A percentile compares a stretch with the other conserved stretches of the same genome.
Conservation (phyloP, 2,888 invertebrate species). For the Sesia apiformis region DNA sequence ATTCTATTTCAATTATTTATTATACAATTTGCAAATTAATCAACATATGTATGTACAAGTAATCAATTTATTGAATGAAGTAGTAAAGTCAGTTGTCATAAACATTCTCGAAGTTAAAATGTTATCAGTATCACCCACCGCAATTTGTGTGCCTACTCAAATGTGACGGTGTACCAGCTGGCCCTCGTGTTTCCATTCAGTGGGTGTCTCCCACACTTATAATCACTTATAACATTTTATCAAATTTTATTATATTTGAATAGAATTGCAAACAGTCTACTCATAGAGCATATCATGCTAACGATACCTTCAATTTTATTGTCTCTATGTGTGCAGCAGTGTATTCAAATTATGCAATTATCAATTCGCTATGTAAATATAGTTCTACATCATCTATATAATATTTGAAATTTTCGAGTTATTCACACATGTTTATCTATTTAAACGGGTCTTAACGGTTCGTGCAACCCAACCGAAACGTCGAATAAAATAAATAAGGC, state of each 20-base stretch:
- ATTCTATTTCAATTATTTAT: neutral
- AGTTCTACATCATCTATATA: no score
- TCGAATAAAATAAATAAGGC: no score
- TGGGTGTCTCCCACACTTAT: slow-evolving; percentile 31
- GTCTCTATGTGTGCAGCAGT: no score
- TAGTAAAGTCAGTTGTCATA: slow-evolving; percentile 6
- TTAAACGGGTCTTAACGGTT: no score
- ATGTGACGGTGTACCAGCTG: slow-evolving; percentile 30
- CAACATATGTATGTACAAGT: neutral
- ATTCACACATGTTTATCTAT: no score
- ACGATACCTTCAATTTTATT: neutral
- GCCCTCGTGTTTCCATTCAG: slow-evolving; percentile 23
- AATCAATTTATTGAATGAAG: neutral
- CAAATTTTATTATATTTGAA: slow-evolving; percentile 35
- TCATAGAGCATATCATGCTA: slow-evolving; percentile 12
- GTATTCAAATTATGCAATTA: no score
- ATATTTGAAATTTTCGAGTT: no score
- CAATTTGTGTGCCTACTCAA: slow-evolving; percentile 37
- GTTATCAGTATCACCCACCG: slow-evolving; percentile 30
- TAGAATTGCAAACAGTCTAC: slow-evolving; percentile 22
- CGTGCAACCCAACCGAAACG: no score
- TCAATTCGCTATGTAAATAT: no score
- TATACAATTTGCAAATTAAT: no score
- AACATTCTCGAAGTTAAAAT: slow-evolving; percentile 23
- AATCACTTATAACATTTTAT: slow-evolving; percentile 22